phyloP scores from a whole-genome alignment of 2,797 vertebrate species.

The Gila robusta region DNA sequence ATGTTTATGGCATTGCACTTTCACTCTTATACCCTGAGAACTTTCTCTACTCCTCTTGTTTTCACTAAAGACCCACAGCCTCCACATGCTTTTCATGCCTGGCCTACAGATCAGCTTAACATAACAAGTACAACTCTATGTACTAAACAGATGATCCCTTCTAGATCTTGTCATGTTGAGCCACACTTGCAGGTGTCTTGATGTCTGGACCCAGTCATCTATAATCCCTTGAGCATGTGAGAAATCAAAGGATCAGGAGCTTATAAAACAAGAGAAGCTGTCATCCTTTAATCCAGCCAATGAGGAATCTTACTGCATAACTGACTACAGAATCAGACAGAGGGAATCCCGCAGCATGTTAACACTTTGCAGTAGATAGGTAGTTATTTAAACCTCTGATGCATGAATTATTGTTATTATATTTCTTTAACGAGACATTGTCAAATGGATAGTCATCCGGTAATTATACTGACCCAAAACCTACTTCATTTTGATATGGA shows the following conservation, averaged over 20 bases:
- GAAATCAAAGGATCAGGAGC: slow-evolving; percentile 43
- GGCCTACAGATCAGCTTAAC: slow-evolving; percentile 27
- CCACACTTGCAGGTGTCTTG: slow-evolving; percentile 45
- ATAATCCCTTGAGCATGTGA: slow-evolving; percentile 49
- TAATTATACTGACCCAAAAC: background rate
- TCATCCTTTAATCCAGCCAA: background rate
- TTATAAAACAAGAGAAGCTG: slow-evolving; percentile 24
- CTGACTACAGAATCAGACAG: slow-evolving; percentile 23
- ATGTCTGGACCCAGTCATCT: slow-evolving; percentile 1
- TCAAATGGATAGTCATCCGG: background rate
- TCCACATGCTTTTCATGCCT: slow-evolving; percentile 28
- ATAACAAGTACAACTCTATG: slow-evolving; percentile 3
- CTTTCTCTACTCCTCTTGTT: background rate
- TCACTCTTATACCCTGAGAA: slow-evolving; percentile 1
- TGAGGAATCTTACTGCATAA: slow-evolving; percentile 9
- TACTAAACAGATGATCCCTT: slow-evolving; percentile 31
- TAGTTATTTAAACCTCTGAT: background rate
- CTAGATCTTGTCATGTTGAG: slow-evolving; percentile 37
- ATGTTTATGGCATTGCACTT: background rate
- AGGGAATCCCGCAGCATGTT: background rate
- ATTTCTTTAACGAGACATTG: background rate
- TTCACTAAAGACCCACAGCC: background rate
- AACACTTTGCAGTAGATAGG: background rate
- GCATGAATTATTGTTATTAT: background rate
- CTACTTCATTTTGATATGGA: background rate